Evolutionary conservation across 1,140 invertebrate genomes (phyloP).

Genomic region (Paraescarpia echinospica): DNA sequence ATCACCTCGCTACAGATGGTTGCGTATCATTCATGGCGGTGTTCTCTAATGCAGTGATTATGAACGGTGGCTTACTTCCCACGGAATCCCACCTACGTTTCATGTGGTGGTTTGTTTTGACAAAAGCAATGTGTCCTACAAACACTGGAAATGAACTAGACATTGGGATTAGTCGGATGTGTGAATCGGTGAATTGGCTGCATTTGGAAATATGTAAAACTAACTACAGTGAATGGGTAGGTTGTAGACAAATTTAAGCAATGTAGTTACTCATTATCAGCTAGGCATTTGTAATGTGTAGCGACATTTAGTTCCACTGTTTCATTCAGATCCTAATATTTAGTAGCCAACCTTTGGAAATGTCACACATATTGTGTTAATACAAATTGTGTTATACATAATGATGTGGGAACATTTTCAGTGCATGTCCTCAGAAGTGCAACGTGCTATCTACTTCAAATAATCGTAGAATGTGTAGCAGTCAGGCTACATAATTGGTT

Average conservation of each 20-base stretch:
- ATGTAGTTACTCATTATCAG: background rate
- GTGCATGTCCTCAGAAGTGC: background rate
- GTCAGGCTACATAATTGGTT: background rate
- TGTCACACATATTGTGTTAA: too few species aligned
- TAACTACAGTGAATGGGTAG: background rate
- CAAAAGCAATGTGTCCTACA: background rate
- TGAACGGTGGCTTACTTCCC: too few species aligned
- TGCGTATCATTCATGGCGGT: background rate
- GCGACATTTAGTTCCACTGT: background rate
- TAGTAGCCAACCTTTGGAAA: background rate
- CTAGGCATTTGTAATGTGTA: background rate
- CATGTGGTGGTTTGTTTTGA: background rate
- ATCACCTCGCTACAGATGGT: background rate
- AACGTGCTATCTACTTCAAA: background rate
- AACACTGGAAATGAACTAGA: background rate
- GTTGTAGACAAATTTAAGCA: background rate
- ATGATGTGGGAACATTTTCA: background rate
- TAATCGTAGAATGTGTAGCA: background rate
- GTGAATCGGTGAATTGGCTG: too few species aligned
- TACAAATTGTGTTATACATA: too few species aligned
- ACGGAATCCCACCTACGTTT: background rate
- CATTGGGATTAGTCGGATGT: too few species aligned
- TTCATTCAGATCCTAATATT: background rate
- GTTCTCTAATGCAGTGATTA: background rate
- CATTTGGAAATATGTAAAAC: too few species aligned